These are phyloP conservation scores for Eubucco bourcierii DNA, from an alignment of 2,113 vertebrate genomes.

Conservation along the genomic window DNA sequence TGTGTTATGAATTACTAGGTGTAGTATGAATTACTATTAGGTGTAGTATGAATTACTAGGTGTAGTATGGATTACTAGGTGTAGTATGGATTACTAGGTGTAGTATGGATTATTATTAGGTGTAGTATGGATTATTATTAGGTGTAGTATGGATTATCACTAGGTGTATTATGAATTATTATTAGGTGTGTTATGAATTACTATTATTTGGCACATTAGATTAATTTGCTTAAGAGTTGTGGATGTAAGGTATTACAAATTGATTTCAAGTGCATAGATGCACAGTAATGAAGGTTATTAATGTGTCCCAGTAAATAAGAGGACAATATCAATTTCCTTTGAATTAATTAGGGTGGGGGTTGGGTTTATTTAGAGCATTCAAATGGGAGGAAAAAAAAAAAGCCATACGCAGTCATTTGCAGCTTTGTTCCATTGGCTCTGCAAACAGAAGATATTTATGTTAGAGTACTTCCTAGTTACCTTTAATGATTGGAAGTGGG, in stretches of 20 bases:
- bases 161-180: background rate
- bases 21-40: too few relatives aligned
- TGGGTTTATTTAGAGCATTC: background rate
- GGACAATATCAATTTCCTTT: background rate
- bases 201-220: background rate
- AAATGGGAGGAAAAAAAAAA: constrained; percentile 34
- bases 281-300: background rate
- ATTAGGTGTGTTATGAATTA: background rate
- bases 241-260: background rate
- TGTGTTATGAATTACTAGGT: too few relatives aligned
- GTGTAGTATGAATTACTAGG: too few relatives aligned
- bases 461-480: constrained; percentile 60
- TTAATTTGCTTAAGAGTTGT: background rate
- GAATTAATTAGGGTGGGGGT: background rate
- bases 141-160: too few relatives aligned
- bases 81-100: too few relatives aligned
- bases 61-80: too few relatives aligned
- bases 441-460: constrained; percentile 78
- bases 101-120: too few relatives aligned
- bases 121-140: too few relatives aligned
- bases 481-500: constrained; percentile 9
- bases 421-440: constrained; percentile 78
- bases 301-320: background rate
- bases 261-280: background rate
- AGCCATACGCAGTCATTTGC: constrained; percentile 93